Evolutionary conservation across 2,888 invertebrate genomes (phyloP).

Genomic region (Noctuana brunneofusca): DNA sequence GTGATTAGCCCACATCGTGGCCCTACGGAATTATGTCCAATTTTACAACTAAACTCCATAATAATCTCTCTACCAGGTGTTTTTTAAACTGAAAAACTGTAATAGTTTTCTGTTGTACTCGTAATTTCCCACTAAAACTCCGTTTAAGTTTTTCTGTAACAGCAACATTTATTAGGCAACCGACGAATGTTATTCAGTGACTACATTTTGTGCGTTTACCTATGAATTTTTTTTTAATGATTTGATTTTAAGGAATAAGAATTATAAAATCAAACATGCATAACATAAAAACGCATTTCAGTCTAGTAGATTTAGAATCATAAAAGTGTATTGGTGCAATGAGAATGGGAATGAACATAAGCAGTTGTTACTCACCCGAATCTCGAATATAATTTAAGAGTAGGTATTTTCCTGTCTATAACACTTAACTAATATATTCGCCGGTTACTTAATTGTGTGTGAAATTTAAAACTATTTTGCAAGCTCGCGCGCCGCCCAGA

Average conservation of each 20-base stretch:
- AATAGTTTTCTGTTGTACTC: too few species aligned
- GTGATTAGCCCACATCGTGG: slow-evolving; percentile 19
- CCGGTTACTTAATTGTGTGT: slow-evolving; percentile 23
- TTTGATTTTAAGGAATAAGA: too few species aligned
- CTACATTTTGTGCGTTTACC: too few species aligned
- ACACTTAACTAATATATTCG: slow-evolving; percentile 4
- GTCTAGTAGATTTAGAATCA: not conserved
- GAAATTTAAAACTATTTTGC: slow-evolving; percentile 21
- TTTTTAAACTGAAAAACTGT: too few species aligned
- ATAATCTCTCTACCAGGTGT: too few species aligned
- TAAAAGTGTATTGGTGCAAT: not conserved
- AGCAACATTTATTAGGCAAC: too few species aligned
- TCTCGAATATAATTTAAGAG: slow-evolving; percentile 5
- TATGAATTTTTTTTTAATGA: too few species aligned
- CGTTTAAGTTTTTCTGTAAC: too few species aligned
- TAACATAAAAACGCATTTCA: not conserved
- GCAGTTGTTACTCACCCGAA: not conserved
- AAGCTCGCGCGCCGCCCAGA: slow-evolving; percentile 1
- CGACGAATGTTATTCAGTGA: too few species aligned
- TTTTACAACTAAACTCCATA: not conserved
- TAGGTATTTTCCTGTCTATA: slow-evolving; percentile 8
- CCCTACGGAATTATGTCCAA: not conserved
- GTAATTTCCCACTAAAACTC: too few species aligned
- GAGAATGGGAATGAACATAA: not conserved
- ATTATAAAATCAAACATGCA: too few species aligned